These are phyloP conservation scores for Drosophila sucinea DNA, from an alignment of 1,140 invertebrate species.

Conservation along the genomic window DNA sequence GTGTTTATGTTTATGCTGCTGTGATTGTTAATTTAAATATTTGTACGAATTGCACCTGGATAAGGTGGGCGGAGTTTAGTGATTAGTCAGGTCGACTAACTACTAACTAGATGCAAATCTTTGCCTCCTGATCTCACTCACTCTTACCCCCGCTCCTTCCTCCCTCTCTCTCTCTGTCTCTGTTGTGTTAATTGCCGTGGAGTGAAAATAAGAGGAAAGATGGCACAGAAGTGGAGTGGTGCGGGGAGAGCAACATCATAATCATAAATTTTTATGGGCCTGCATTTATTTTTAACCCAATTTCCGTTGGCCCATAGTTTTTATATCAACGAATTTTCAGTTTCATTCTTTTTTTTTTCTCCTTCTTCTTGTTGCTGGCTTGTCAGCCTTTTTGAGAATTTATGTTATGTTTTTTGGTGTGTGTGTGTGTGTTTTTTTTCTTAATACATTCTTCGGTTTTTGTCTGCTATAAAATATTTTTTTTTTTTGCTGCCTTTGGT, in stretches of 20 bases:
- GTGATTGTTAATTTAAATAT: conserved; percentile 66
- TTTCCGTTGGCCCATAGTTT: conserved; percentile 68
- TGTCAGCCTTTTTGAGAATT: conserved; percentile 74
- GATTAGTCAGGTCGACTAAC: conserved; percentile 46
- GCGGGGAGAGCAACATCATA: conserved; percentile 50
- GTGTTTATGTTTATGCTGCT: conserved; percentile 52
- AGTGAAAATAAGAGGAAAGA: background rate
- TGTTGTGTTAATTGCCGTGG: conserved; percentile 44
- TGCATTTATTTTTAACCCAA: conserved; percentile 80
- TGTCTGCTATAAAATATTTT: conserved; percentile 74
- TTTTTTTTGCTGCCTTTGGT: conserved; percentile 40
- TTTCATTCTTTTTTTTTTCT: conserved; percentile 33
- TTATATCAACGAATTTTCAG: conserved; percentile 68
- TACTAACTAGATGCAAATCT: background rate
- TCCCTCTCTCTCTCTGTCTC: background rate
- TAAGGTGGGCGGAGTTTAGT: conserved; percentile 2
- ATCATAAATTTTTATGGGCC: conserved; percentile 70
- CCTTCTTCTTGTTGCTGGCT: conserved; percentile 54
- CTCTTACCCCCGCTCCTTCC: background rate
- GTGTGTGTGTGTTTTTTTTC: conserved; percentile 4
- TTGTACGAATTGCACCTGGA: conserved; percentile 45
- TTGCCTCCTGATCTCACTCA: background rate
- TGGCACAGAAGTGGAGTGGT: background rate
- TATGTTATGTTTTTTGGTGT: conserved; percentile 68
- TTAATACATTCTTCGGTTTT: conserved; percentile 78